These are phyloP conservation scores for Aricia agestis DNA, from an alignment of 1,140 invertebrate genomes.

Conservation along the genomic window DNA sequence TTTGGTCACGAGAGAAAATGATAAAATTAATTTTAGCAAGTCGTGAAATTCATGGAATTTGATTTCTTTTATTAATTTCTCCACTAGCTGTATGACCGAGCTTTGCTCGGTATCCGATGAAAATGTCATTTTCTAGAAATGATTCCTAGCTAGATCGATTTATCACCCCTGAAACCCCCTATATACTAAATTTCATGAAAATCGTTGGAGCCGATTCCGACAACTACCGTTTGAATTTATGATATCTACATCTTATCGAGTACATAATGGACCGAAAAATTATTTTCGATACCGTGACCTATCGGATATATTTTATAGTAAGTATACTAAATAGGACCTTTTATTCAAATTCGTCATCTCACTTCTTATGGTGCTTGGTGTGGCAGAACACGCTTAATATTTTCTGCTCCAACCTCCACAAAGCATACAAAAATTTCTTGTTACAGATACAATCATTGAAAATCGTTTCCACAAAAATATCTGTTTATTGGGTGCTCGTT, in stretches of 20 bases:
- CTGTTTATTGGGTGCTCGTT: background rate
- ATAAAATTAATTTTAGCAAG: background rate
- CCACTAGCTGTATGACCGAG: no score
- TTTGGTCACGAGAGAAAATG: background rate
- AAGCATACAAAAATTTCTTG: background rate
- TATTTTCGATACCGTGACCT: background rate
- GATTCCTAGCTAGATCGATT: no score
- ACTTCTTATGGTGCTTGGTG: background rate
- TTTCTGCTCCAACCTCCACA: no score
- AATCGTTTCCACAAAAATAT: background rate
- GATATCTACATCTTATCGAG: background rate
- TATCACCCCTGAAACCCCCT: no score
- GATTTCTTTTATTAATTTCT: conserved; percentile 1
- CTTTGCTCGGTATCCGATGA: no score
- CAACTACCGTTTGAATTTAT: background rate
- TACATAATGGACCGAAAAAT: background rate
- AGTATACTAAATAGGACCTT: no score
- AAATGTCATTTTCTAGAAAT: no score
- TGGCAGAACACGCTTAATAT: no score
- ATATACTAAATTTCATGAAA: no score
- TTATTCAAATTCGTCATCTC: background rate
- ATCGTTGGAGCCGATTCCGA: no score
- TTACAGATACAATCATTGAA: background rate
- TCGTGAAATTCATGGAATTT: background rate
- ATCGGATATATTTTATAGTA: background rate